Evolutionary conservation across 2,113 vertebrate genomes (phyloP).

Genomic region (Varanus salvator): DNA sequence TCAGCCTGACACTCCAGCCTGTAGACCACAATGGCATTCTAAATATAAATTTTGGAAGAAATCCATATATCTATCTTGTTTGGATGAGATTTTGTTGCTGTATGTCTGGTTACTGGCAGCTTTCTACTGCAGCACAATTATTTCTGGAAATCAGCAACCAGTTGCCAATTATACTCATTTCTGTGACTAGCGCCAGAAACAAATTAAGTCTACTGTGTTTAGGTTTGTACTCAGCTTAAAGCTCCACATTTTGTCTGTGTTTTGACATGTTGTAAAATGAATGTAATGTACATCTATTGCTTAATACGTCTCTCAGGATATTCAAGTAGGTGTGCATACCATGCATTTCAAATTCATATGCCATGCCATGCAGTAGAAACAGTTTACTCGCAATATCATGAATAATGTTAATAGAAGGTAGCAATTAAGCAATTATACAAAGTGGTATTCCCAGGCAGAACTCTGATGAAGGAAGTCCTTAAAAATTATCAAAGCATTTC

Average conservation of each 20-base stretch:
- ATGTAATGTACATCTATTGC: slow-evolving; percentile 26
- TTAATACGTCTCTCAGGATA: background rate
- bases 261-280: slow-evolving; percentile 20
- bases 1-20: no score
- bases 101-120: background rate
- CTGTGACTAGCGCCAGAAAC: slow-evolving; percentile 15
- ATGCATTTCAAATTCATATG: slow-evolving; percentile 9
- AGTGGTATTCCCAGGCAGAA: slow-evolving; percentile 1
- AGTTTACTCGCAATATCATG: background rate
- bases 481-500: slow-evolving; percentile 18
- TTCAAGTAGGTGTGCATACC: background rate
- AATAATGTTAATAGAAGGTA: slow-evolving; percentile 22
- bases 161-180: slow-evolving; percentile 34
- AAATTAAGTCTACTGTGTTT: slow-evolving; percentile 30
- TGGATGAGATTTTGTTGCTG: background rate
- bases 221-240: slow-evolving; percentile 39
- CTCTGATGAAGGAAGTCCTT: background rate
- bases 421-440: slow-evolving; percentile 26
- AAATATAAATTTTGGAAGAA: background rate
- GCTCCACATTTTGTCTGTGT: slow-evolving; percentile 42
- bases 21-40: background rate
- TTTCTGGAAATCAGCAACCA: slow-evolving; percentile 42
- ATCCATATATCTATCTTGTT: background rate
- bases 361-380: slow-evolving; percentile 31
- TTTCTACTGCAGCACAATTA: background rate